These are phyloP conservation scores for Propithecus perrieri DNA, from an alignment of 2,797 vertebrate genomes.

Conservation along the genomic window DNA sequence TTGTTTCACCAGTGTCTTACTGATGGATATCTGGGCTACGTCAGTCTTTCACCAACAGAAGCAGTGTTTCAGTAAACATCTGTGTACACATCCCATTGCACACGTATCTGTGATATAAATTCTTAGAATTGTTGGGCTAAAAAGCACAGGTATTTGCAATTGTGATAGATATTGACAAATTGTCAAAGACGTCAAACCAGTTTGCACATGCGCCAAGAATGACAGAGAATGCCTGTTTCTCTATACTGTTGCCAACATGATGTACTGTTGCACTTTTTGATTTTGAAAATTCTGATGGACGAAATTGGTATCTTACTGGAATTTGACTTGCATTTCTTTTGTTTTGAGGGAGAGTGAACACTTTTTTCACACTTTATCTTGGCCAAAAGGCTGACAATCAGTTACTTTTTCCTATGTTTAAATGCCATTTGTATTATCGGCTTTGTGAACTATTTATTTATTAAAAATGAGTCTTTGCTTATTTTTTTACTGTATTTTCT, in stretches of 20 bases:
- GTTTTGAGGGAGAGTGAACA: background rate
- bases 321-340: constrained; percentile 20
- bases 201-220: background rate
- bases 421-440: background rate
- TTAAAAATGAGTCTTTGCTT: background rate
- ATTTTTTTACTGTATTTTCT: constrained; percentile 17
- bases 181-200: background rate
- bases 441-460: background rate
- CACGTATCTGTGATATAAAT: background rate
- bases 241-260: background rate
- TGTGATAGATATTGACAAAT: background rate
- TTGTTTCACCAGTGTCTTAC: background rate
- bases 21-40: background rate
- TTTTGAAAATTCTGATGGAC: background rate
- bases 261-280: background rate
- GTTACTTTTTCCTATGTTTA: background rate
- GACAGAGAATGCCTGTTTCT: background rate
- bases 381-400: too few relatives aligned
- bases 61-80: background rate
- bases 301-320: background rate
- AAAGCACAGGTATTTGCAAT: background rate
- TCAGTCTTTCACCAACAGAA: background rate
- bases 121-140: background rate
- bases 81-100: background rate
- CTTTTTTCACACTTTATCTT: background rate